Evolutionary conservation across 2,888 invertebrate genomes (phyloP), one percentile per base, ranked within the genome.

Genomic region (Drosophila sordidula): DNA sequence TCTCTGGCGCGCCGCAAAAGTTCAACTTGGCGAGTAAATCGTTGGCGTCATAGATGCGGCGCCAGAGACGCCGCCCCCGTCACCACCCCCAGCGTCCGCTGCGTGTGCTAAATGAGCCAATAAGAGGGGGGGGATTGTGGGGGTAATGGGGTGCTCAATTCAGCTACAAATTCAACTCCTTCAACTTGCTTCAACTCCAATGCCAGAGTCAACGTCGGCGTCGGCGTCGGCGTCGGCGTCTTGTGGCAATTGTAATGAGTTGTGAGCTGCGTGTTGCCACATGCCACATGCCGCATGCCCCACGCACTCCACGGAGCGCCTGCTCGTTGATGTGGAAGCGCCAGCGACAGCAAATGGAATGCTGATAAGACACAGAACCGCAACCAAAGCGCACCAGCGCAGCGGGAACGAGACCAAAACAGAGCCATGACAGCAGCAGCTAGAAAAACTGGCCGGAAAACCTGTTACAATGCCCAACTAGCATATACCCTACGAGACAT

Each of bases 31-130:
- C 64, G 45, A 70, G 80, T 73, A 76, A 78, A 80, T 73, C 77
- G 78, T 70, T 78, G 81, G 62, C 79, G 76, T 78, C 78, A 78
- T 36, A 51, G 39, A 57, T 32, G 14, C 42, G 67, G 58, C 64
- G 71, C 76, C 70, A 49, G 6, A 26, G 26, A 42, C 41, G 42
- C 36, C 39, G 46, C 34, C 38, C 16, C 26, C 36, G 18, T 29
- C 25, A 1, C 16, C 12, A 8, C 38, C 29, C 8, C n/a, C 18
- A 4, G 14, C 5, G 32, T 32, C 1, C 9, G 25, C 61, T 9
- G 72, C 47, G 39, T 78, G 67, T 58, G 68, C 51, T 61, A 77
- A 78, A 80, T 74, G 78, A 77, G 78, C 70, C 78, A 78, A 80
- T 80, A 70, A 70, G 58, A 52, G 46, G 57, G 39, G 9, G 2